Evolutionary conservation across 2,797 vertebrate genomes (phyloP), one percentile per base, ranked within the genome.

Genomic region (Danio jaintianensis): DNA sequence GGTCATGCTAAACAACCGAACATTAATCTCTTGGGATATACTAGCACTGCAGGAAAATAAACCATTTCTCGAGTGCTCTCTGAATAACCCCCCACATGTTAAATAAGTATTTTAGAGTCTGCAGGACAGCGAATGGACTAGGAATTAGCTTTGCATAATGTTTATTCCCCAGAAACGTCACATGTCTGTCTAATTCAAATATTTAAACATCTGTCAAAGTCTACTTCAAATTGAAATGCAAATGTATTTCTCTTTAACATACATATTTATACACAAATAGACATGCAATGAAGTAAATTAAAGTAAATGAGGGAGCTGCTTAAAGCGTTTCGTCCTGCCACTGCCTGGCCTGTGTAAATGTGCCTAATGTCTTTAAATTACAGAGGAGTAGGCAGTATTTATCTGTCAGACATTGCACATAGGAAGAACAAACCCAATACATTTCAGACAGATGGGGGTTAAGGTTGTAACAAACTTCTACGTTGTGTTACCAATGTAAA

Each of bases 321-420:
- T 68, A 29, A 68, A 66, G 40, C 13, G 2, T 47, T 59, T 47
- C 1, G 0, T 73, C 29, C 36, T 58, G 53, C 53, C 50, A 45
- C 48, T 66, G 18, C 12, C 20, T 1, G 6, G 40, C 10, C 6
- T 10, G 11, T 68, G 13, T 36, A 42, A 67, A 66, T 77, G 75
- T 55, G 42, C 18, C 36, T 66, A 55, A 68, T 77, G 40, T 66
- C 22, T 56, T 63, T 68, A 77, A 78, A 75, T 75, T 53, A 63
- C 59, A 75, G 36, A 52, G 72, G 29, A 58, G 52, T 12, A 45
- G 20, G 62, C 61, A 13, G 62, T 77, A 55, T 48, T 56, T 66
- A 67, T 77, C 38, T 77, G 75, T 77, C 75, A 77, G 40, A 50
- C 75, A 77, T 67, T 43, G 13, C 59, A 42, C 45, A 50, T n/a